A percentile compares a stretch with the other conserved stretches of the same genome.
These are phyloP conservation scores for Nycticryphes semicollaris DNA, from an alignment of 2,113 vertebrate species.

Conservation along the genomic window DNA sequence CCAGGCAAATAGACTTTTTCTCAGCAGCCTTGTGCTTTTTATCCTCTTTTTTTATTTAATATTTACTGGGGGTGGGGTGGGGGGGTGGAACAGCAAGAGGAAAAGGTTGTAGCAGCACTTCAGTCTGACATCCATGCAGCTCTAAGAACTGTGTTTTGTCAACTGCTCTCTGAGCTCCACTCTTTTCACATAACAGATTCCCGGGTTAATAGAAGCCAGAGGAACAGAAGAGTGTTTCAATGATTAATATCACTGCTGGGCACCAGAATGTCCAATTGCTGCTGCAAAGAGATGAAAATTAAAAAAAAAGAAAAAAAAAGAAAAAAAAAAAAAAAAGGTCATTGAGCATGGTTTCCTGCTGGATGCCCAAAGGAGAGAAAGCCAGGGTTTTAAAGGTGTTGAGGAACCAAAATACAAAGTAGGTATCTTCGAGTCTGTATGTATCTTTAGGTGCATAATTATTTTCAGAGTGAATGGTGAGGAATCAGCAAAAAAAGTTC, in stretches of 20 bases:
- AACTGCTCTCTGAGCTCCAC: background rate
- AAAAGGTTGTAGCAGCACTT: background rate
- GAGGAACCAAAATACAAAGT: background rate
- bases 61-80: background rate
- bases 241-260: slow-evolving; percentile 37
- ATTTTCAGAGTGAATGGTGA: background rate
- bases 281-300: background rate
- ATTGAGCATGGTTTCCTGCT: background rate
- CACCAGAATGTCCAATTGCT: background rate
- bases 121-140: background rate
- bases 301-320: background rate
- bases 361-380: background rate
- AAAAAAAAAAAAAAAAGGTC: background rate
- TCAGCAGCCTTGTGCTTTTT: background rate
- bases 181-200: background rate
- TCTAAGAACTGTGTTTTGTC: background rate
- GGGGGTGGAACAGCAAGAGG: background rate
- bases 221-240: background rate
- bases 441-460: background rate
- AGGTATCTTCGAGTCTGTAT: background rate
- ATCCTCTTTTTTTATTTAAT: background rate
- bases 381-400: background rate
- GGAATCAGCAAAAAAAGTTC: background rate
- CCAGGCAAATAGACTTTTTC: background rate
- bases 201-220: background rate